Base-by-base conservation (phyloP, 2,113 vertebrate species). In the Procapra przewalskii region DNA sequence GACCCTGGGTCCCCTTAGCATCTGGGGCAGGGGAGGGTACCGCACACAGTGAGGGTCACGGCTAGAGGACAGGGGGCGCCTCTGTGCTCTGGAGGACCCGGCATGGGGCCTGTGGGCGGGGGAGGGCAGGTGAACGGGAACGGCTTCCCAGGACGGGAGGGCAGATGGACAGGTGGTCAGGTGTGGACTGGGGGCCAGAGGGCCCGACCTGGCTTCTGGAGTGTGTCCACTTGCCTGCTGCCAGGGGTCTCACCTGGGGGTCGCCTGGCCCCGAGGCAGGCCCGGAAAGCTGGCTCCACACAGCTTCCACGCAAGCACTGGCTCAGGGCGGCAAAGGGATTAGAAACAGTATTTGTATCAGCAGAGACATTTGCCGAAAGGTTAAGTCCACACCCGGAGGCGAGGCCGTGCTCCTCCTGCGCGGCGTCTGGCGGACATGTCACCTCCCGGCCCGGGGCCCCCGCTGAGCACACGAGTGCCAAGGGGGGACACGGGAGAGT, bases 331-430 rank as follows among this genome's bases (percentile, higher is more conserved):
- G 43, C 57, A 55, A 45, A 14, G 3, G 92, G 91, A 97, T 96
- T 94, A 87, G 94, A 81, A 52, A 50, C 91, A 93, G 50, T 79
- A 55, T 96, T 92, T 84, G 95, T 88, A 57, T 83, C 93, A 3
- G 93, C 4, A 62, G 55, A 97, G 96, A 77, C 97, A 91, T 98
- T 98, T 98, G 96, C 96, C 0, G 19, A 98, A 98, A 98, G 98
- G 96, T 98, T 94, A 98, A 97, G 48, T 67, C 96, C 97, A 96
- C 97, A 92, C 54, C 52, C 7, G 14, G 93, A n/a, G 0, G 88
- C 17, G 3, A 16, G n/a, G 89, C 48, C 0, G 5, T 1, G 0
- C 17, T 25, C 55, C 57, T 85, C 10, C 62, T 0, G 36, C 29
- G 4, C 1, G 8, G 81, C 1, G 27, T 84, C 57, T 33, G 54